Conservation (phyloP, 2,888 invertebrate species). For the Magallana nippona region DNA sequence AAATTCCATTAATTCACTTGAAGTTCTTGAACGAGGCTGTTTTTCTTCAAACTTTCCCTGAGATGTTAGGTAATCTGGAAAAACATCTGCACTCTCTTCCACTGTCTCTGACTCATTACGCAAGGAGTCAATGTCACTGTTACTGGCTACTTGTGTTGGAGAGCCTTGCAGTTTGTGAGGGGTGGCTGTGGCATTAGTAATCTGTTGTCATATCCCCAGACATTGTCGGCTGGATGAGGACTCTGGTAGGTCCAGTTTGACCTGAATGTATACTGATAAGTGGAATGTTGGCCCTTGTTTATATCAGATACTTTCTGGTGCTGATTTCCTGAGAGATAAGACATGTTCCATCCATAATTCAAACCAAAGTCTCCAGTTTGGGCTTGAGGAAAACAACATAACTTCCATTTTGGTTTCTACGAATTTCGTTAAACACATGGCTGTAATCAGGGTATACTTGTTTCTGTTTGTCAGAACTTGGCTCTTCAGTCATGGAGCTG, state of each 20-base stretch:
- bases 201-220: neutral
- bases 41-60: slow-evolving; percentile 40
- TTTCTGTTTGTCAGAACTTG: slow-evolving; percentile 26
- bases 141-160: slow-evolving; percentile 5
- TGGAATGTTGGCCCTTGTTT: neutral
- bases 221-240: neutral
- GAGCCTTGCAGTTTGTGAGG: neutral
- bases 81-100: slow-evolving; percentile 14
- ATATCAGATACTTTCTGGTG: neutral
- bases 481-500: slow-evolving; percentile 54
- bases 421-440: slow-evolving; percentile 65
- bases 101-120: slow-evolving; percentile 11
- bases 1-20: slow-evolving; percentile 67
- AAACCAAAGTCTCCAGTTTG: neutral
- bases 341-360: slow-evolving; percentile 13
- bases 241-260: slow-evolving; percentile 15
- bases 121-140: slow-evolving; percentile 43
- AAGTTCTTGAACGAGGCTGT: slow-evolving; percentile 50
- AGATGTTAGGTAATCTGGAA: slow-evolving; percentile 41
- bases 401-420: slow-evolving; percentile 39
- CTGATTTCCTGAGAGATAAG: slow-evolving; percentile 32
- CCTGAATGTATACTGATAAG: slow-evolving; percentile 12
- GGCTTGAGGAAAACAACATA: neutral
- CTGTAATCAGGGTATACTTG: slow-evolving; percentile 71
- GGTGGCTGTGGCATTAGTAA: neutral